Evolutionary conservation across 2,113 vertebrate genomes (phyloP).

Genomic region (Tursiops truncatus): DNA sequence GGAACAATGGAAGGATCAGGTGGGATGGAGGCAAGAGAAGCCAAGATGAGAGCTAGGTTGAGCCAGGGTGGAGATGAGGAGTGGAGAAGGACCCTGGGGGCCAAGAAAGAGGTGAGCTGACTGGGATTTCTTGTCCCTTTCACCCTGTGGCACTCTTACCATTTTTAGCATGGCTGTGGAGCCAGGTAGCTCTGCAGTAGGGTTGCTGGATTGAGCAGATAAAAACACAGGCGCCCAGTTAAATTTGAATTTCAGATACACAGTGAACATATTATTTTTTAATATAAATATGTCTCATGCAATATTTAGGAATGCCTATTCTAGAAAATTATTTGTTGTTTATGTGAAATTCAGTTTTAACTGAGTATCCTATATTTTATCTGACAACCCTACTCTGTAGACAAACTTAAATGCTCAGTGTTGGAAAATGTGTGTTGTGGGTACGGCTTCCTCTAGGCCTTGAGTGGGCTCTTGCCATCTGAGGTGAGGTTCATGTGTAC

Average conservation of each 20-base stretch:
- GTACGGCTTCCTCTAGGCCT: background rate
- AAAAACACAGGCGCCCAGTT: background rate
- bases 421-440: background rate
- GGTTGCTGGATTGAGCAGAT: background rate
- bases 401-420: background rate
- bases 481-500: background rate
- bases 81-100: background rate
- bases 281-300: background rate
- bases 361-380: background rate
- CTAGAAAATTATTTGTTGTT: background rate
- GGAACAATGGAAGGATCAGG: background rate
- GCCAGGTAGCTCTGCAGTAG: background rate
- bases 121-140: background rate
- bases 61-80: background rate
- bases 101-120: background rate
- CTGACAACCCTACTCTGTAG: background rate
- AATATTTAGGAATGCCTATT: background rate
- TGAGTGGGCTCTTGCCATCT: background rate
- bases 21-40: background rate
- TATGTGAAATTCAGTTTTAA: background rate
- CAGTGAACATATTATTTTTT: background rate
- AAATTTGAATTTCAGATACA: slow-evolving; percentile 8
- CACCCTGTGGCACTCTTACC: background rate
- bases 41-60: too few species aligned
- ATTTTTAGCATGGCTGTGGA: background rate